Base-by-base conservation (phyloP, 2,888 invertebrate species). In the Schizotus pectinicornis region DNA sequence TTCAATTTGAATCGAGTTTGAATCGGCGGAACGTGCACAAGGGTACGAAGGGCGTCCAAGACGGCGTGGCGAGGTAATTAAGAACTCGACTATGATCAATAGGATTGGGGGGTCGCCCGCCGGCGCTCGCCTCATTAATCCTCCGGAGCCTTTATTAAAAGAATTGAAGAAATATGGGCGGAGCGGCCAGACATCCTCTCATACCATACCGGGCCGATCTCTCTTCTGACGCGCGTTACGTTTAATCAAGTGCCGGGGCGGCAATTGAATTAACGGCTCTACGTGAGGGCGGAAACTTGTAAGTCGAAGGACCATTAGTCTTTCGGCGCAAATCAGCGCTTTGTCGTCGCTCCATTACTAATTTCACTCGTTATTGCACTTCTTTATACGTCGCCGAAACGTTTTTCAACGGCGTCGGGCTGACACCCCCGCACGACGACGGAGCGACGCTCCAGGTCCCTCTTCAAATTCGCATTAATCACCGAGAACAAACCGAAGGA, bases 81-180 rank as follows among this genome's bases (percentile, higher is more conserved):
- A 76, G 77, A 74, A 76, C 74, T 76, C 72, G 63, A 71, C 71
- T 69, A 74, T 78, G 77, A 78, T 77, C 78, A 74, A 77, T 76
- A 72, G 74, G 74, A 69, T 64, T 67, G 63, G 63, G 64, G 63
- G 62, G 60, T 62, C 63, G 66, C 65, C 61, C 67, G 61, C 69
- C 68, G 68, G 67, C 71, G 72, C 65, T 67, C 66, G 69, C 74
- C 76, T 80, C 80, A 79, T 81, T 81, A 80, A 81, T 80, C 76
- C 77, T 67, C 64, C 59, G 64, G 61, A 73, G 71, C 75, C 75
- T 79, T 81, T 80, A 81, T 81, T 81, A 80, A 81, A 81, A 81
- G 79, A 81, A 80, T 80, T 73, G 77, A 76, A 80, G 79, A 80
- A 79, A 80, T 80, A 81, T 81, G 77, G 81, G 80, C 79, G 80